These are phyloP conservation scores for Suillia variegata DNA, from an alignment of 2,888 invertebrate genomes.

Conservation along the genomic window DNA sequence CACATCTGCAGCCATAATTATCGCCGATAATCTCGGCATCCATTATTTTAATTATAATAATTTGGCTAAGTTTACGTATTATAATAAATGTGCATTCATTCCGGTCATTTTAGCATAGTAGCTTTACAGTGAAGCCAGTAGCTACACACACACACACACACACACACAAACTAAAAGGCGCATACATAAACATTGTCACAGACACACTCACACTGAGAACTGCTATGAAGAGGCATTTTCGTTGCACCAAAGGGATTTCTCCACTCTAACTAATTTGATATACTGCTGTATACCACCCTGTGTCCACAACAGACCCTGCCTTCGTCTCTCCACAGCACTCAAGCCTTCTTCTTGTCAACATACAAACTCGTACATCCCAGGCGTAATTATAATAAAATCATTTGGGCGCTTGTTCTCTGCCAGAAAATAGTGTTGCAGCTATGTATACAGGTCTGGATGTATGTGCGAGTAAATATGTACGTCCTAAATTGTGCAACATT, in stretches of 20 bases:
- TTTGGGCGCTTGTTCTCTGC: constrained; percentile 16
- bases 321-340: constrained; percentile 16
- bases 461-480: too few relatives aligned
- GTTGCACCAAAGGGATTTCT: neutral
- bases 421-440: constrained; percentile 23
- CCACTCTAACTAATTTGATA: constrained; percentile 44
- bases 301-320: constrained; percentile 14
- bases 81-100: constrained; percentile 43
- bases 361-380: neutral
- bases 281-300: constrained; percentile 31
- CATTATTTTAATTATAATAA: constrained; percentile 53
- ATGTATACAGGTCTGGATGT: too few relatives aligned
- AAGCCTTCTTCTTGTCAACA: neutral
- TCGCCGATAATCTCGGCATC: constrained; percentile 46
- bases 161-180: constrained; percentile 10
- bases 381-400: constrained; percentile 43
- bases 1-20: constrained; percentile 39
- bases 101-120: constrained; percentile 38
- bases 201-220: neutral
- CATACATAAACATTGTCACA: constrained; percentile 6
- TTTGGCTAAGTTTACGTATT: constrained; percentile 48
- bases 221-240: constrained; percentile 7
- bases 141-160: constrained; percentile 9
- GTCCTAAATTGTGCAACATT: constrained; percentile 50
- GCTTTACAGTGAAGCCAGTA: constrained; percentile 35